Percentiles rank a stretch among this genome's conserved stretches.
phyloP scores from a whole-genome alignment of 2,797 vertebrate species.

The Lerista edwardsae region DNA sequence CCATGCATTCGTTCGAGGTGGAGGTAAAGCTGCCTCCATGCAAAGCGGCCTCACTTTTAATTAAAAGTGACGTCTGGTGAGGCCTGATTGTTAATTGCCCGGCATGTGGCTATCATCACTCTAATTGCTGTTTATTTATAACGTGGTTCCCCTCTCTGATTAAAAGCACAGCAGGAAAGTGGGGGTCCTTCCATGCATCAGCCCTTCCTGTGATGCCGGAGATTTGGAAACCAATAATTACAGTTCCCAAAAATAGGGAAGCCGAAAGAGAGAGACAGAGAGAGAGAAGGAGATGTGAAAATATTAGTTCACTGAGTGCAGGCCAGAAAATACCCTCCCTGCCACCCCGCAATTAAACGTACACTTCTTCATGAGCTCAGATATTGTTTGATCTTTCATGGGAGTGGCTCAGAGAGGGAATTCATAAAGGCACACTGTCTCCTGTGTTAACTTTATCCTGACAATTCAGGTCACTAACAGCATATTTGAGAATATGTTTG shows the following conservation, averaged over 20 bases:
- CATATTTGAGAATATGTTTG: too few species aligned
- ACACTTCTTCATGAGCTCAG: background rate
- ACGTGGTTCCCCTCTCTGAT: background rate
- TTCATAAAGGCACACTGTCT: background rate
- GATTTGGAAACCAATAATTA: background rate
- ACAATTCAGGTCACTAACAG: too few species aligned
- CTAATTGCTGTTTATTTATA: background rate
- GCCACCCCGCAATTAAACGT: background rate
- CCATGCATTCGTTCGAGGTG: too few species aligned
- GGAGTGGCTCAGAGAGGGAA: background rate
- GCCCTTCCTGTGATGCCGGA: background rate
- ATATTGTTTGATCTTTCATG: slow-evolving; percentile 9
- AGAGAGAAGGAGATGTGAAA: background rate
- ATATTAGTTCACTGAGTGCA: background rate
- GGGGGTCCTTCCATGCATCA: background rate
- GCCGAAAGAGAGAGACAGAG: too few species aligned
- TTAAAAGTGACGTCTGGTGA: slow-evolving; percentile 1
- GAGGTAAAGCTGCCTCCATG: background rate
- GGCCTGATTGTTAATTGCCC: slow-evolving; percentile 15
- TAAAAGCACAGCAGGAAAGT: background rate
- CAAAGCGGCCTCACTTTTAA: background rate
- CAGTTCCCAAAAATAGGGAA: background rate
- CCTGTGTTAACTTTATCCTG: background rate
- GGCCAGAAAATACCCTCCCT: background rate
- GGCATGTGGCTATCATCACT: background rate